These are phyloP conservation scores for Rhabdomys dilectus DNA, from an alignment of 2,113 vertebrate species.

Conservation along the genomic window DNA sequence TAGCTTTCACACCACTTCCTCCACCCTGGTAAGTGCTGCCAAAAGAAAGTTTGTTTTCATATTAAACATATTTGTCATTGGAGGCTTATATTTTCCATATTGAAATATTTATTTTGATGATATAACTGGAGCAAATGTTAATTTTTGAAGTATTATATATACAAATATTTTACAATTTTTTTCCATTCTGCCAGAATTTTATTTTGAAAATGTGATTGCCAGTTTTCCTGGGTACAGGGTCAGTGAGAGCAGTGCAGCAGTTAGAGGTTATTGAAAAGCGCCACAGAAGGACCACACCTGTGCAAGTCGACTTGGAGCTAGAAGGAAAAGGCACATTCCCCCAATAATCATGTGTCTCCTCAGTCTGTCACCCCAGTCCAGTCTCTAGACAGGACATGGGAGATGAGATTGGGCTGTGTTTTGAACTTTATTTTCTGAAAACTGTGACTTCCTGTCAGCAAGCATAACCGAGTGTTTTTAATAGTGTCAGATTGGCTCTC, in stretches of 20 bases:
- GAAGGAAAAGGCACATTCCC: background rate
- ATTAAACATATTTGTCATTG: constrained; percentile 56
- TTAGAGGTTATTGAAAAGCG: background rate
- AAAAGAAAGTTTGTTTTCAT: constrained; percentile 56
- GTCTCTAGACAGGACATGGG: background rate
- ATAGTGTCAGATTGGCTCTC: no score
- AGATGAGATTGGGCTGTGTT: background rate
- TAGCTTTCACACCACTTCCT: background rate
- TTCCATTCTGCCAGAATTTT: background rate
- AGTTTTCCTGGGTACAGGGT: background rate
- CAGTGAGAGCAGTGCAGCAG: background rate
- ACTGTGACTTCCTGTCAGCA: background rate
- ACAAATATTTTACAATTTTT: constrained; percentile 1
- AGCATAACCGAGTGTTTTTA: no score
- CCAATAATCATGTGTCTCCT: background rate
- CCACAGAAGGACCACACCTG: background rate
- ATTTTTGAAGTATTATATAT: constrained; percentile 32
- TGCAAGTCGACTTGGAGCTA: background rate
- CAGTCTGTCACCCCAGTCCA: background rate
- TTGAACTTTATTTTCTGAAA: background rate
- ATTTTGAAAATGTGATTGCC: background rate
- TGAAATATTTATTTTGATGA: constrained; percentile 57
- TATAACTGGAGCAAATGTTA: constrained; percentile 53
- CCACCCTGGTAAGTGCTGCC: background rate
- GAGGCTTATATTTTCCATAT: constrained; percentile 28